Conservation (phyloP, 35 echinoderm and acorn worm genomes). For the Heliocidaris tuberculata region DNA sequence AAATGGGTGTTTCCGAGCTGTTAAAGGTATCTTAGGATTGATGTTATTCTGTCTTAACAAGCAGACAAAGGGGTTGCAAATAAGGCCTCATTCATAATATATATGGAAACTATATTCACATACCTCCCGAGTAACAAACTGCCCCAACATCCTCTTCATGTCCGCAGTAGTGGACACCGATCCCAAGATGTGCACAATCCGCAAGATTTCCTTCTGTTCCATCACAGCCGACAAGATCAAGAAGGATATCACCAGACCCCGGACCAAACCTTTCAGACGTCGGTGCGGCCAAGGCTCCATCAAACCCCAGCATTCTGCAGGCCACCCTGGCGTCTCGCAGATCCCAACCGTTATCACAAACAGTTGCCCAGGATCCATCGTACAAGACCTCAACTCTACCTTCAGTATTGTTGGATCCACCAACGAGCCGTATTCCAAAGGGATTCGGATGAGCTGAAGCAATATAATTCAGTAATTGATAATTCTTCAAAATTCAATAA, state of each 20-base stretch:
- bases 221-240: conserved; percentile 31
- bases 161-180: background rate
- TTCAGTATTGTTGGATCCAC: background rate
- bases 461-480: no score
- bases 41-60: no score
- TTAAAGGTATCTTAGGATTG: no score
- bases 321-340: conserved; percentile 33
- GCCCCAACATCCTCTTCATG: background rate
- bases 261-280: background rate
- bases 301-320: conserved; percentile 36
- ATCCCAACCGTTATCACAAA: conserved; percentile 39
- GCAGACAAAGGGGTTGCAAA: no score
- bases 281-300: background rate
- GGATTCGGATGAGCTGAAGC: no score
- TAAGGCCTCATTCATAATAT: no score
- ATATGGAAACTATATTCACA: no score
- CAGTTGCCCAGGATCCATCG: conserved; percentile 48
- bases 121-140: no score
- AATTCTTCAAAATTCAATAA: no score
- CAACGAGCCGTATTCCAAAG: background rate
- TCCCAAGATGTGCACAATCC: conserved; percentile 29
- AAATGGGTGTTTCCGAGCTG: no score
- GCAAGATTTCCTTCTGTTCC: conserved; percentile 31
- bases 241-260: conserved; percentile 9
- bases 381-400: conserved; percentile 55